These are phyloP conservation scores for Liparis tanakae DNA, from an alignment of 2,797 vertebrate species.

Conservation along the genomic window DNA sequence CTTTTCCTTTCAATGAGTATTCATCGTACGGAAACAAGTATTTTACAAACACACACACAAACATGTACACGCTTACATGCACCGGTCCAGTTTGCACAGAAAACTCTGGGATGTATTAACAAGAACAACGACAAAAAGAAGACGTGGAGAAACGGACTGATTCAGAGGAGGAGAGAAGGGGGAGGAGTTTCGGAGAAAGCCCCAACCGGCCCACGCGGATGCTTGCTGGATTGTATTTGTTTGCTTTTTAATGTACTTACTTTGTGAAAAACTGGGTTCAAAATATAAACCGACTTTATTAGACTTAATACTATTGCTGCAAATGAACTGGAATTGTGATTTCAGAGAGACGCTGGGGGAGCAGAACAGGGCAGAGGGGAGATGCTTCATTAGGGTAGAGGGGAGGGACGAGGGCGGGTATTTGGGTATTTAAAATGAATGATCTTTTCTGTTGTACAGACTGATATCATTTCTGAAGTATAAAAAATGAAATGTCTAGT, in stretches of 20 bases:
- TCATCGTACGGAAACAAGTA: slow-evolving; percentile 42
- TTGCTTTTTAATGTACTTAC: slow-evolving; percentile 81
- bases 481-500: slow-evolving; percentile 73
- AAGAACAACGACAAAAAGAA: slow-evolving; percentile 51
- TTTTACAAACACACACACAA: slow-evolving; percentile 34
- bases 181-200: slow-evolving; percentile 53
- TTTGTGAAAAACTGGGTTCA: slow-evolving; percentile 75
- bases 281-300: slow-evolving; percentile 71
- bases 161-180: slow-evolving; percentile 59
- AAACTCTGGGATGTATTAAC: slow-evolving; percentile 81
- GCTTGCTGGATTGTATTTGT: slow-evolving; percentile 78
- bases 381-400: slow-evolving; percentile 42
- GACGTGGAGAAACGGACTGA: slow-evolving; percentile 44
- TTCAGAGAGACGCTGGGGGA: slow-evolving; percentile 61
- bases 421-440: slow-evolving; percentile 81
- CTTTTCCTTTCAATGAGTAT: slow-evolving; percentile 30
- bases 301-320: slow-evolving; percentile 78
- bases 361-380: slow-evolving; percentile 30
- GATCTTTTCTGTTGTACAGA: slow-evolving; percentile 84
- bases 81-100: slow-evolving; percentile 72
- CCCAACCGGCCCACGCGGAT: slow-evolving; percentile 66
- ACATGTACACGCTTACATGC: slow-evolving; percentile 48
- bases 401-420: slow-evolving; percentile 49
- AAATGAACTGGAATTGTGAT: slow-evolving; percentile 78
- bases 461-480: slow-evolving; percentile 79